A percentile compares a stretch with the other conserved stretches of the same genome.
phyloP scores from a whole-genome alignment of 2,888 invertebrate species.

The Caenorhabditis japonica region DNA sequence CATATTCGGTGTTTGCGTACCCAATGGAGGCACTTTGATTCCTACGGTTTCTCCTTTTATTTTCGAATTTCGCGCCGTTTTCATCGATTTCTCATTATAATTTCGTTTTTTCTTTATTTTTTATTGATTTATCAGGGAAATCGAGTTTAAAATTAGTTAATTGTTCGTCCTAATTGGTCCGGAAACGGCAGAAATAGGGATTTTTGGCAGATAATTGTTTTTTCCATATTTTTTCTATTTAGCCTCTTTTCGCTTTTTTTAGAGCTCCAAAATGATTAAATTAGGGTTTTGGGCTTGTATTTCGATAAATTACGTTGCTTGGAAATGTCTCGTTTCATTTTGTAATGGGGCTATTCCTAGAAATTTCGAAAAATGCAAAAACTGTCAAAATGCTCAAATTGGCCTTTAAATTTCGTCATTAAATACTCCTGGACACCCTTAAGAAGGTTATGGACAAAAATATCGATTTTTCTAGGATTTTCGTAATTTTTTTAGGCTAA shows the following conservation, averaged over 20 bases:
- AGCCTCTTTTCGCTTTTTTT: background rate
- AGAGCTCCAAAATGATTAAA: background rate
- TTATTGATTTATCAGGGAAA: too few species aligned
- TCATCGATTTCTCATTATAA: slow-evolving; percentile 27
- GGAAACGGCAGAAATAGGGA: too few species aligned
- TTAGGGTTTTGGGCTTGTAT: background rate
- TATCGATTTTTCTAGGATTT: background rate
- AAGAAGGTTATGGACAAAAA: too few species aligned
- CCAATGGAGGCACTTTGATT: background rate
- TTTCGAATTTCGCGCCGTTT: slow-evolving; percentile 13
- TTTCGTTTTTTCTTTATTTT: background rate
- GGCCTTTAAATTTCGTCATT: too few species aligned
- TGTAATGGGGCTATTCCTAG: too few species aligned
- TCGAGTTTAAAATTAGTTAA: background rate
- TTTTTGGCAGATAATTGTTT: background rate
- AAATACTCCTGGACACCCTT: too few species aligned
- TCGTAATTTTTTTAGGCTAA: background rate
- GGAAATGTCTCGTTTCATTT: too few species aligned
- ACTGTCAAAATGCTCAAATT: too few species aligned
- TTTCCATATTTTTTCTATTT: background rate
- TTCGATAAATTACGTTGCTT: too few species aligned
- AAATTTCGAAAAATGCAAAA: too few species aligned
- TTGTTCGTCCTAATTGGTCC: background rate
- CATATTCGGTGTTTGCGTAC: slow-evolving; percentile 10
- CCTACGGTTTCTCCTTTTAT: slow-evolving; percentile 10